Conservation (phyloP, 1,140 invertebrate species). For the Cephus cinctus region DNA sequence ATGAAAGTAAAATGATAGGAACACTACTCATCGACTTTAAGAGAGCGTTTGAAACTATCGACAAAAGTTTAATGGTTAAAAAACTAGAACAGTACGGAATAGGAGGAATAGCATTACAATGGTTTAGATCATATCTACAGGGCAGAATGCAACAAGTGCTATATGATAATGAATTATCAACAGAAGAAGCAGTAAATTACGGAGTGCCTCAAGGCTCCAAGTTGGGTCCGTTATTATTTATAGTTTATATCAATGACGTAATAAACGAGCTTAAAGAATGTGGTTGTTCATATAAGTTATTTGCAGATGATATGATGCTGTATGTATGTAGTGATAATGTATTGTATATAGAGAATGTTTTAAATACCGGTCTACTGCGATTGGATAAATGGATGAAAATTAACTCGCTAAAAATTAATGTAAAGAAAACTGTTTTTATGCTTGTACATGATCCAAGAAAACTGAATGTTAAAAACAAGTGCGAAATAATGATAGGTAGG, state of each 20-base stretch:
- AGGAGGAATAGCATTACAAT: slow-evolving; percentile 1
- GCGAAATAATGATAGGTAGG: too few species aligned
- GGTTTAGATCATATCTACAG: background rate
- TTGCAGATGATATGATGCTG: slow-evolving; percentile 5
- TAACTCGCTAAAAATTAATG: too few species aligned
- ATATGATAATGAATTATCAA: background rate
- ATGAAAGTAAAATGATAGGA: background rate
- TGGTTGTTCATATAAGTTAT: slow-evolving; percentile 1
- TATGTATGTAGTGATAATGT: slow-evolving; percentile 1
- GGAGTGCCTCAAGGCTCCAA: background rate
- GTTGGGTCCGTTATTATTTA: background rate
- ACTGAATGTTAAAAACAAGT: too few species aligned
- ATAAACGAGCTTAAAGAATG: background rate
- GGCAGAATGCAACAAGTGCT: background rate
- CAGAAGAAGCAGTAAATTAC: background rate
- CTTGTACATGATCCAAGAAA: too few species aligned
- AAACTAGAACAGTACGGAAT: slow-evolving; percentile 10
- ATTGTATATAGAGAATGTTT: background rate
- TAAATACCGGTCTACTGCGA: too few species aligned
- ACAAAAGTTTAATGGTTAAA: slow-evolving; percentile 3
- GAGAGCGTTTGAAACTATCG: slow-evolving; percentile 15
- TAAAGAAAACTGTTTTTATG: too few species aligned
- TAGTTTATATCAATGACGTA: slow-evolving; percentile 1
- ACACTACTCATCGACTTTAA: slow-evolving; percentile 4
- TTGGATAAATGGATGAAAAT: too few species aligned